Conservation (phyloP, 2,888 invertebrate species). For the Cerceris rybyensis region DNA sequence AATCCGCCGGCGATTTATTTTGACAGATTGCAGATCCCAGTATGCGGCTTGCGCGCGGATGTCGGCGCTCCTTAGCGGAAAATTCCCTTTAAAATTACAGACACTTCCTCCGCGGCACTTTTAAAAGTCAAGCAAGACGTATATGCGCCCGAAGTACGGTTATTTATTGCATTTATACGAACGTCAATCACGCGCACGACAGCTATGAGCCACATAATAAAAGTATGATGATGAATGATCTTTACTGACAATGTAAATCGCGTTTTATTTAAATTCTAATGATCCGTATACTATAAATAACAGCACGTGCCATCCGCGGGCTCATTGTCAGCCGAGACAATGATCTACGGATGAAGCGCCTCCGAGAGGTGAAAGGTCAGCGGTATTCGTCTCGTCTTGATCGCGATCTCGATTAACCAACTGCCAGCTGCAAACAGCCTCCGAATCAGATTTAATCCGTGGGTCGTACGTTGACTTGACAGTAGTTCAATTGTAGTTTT, state of each 20-base stretch:
- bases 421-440: conserved; percentile 56
- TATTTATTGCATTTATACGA: conserved; percentile 42
- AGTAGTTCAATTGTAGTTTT: conserved; percentile 53
- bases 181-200: conserved; percentile 9
- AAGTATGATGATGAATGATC: conserved; percentile 55
- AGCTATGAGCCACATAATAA: conserved; percentile 36
- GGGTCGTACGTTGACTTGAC: conserved; percentile 63
- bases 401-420: conserved; percentile 51
- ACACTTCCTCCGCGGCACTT: neutral
- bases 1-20: conserved; percentile 64
- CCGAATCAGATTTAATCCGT: conserved; percentile 59
- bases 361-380: conserved; percentile 54
- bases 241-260: conserved; percentile 18
- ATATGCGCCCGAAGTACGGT: conserved; percentile 11
- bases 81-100: neutral
- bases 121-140: conserved; percentile 33
- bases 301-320: conserved; percentile 59
- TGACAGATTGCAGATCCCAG: conserved; percentile 64
- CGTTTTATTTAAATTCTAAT: conserved; percentile 65
- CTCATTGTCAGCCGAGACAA: conserved; percentile 55
- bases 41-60: neutral
- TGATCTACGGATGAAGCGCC: conserved; percentile 46
- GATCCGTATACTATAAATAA: conserved; percentile 56
- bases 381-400: conserved; percentile 51
- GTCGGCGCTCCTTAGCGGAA: neutral